These are phyloP conservation scores for Catotricha subobsoleta DNA, from an alignment of 2,888 invertebrate genomes.

Conservation along the genomic window DNA sequence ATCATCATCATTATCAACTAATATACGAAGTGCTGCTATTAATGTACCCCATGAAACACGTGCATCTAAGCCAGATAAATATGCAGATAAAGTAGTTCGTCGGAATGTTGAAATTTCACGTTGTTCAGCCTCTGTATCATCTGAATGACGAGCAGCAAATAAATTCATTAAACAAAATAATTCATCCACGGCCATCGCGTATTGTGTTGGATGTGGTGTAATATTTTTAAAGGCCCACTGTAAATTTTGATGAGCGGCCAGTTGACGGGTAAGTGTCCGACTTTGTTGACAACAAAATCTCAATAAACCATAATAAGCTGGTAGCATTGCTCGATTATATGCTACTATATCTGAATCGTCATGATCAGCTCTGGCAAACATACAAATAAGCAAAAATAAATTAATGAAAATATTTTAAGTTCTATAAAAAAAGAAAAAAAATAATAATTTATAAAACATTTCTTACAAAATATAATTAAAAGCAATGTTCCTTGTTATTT, in stretches of 20 bases:
- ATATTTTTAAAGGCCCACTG: conserved; percentile 96
- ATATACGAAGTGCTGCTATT: conserved; percentile 71
- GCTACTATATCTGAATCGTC: conserved; percentile 90
- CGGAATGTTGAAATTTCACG: conserved; percentile 73
- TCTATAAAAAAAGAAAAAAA: background rate
- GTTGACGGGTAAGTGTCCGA: conserved; percentile 61
- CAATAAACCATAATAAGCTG: conserved; percentile 77
- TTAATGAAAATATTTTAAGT: background rate
- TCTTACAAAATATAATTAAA: conserved; percentile 91
- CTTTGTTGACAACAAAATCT: conserved; percentile 83
- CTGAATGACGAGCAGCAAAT: conserved; percentile 68
- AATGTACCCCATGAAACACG: conserved; percentile 88
- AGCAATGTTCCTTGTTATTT: conserved; percentile 84
- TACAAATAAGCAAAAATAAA: conserved; percentile 4
- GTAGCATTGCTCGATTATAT: conserved; percentile 86
- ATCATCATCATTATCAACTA: conserved; percentile 80
- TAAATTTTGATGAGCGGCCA: conserved; percentile 85
- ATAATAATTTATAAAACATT: conserved; percentile 9
- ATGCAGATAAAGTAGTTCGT: conserved; percentile 70
- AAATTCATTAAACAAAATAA: conserved; percentile 77
- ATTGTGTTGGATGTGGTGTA: conserved; percentile 87
- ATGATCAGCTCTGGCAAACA: conserved; percentile 63
- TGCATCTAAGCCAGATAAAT: conserved; percentile 74
- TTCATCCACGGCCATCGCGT: conserved; percentile 73
- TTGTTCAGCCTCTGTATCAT: conserved; percentile 54